Percentiles rank a stretch among this genome's conserved stretches.
phyloP scores from a whole-genome alignment of 1,140 invertebrate species.

The Dendroctonus ponderosae region DNA sequence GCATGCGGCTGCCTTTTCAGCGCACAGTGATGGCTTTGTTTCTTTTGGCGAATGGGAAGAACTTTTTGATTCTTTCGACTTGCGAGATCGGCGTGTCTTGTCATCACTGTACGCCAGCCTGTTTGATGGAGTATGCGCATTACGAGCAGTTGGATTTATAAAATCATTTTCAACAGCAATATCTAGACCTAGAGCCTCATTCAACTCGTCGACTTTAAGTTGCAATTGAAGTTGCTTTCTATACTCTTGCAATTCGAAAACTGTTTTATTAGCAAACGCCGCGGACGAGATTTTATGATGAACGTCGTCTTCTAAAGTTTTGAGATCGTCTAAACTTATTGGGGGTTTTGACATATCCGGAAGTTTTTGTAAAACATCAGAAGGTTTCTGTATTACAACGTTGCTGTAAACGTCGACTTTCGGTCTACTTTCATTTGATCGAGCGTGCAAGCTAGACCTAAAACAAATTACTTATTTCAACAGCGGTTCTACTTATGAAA shows the following conservation, averaged over 20 bases:
- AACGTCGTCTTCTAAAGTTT: constrained; percentile 39
- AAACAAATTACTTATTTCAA: constrained; percentile 2
- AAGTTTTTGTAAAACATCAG: constrained; percentile 20
- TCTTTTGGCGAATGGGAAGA: constrained; percentile 7
- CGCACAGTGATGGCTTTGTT: constrained; percentile 31
- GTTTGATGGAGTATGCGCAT: constrained; percentile 26
- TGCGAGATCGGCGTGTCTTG: not conserved
- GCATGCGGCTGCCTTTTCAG: not conserved
- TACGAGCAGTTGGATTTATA: constrained; percentile 34
- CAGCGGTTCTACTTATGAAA: not conserved
- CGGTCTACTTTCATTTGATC: constrained; percentile 23
- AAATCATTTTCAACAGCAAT: constrained; percentile 8
- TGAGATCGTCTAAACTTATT: constrained; percentile 40
- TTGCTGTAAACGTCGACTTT: constrained; percentile 42
- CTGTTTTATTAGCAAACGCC: constrained; percentile 17
- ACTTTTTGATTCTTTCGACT: constrained; percentile 7
- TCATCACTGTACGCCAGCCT: constrained; percentile 4
- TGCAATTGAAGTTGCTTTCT: constrained; percentile 35
- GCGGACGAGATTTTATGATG: constrained; percentile 34
- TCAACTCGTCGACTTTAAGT: constrained; percentile 28
- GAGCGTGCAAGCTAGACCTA: not conserved
- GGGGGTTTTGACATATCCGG: constrained; percentile 43
- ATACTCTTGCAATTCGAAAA: constrained; percentile 37
- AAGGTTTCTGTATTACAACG: constrained; percentile 22
- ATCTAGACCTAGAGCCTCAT: constrained; percentile 12